Evolutionary conservation across 1,140 invertebrate genomes (phyloP), one percentile per base, ranked within the genome.

Genomic region (Halictus rubicundus): DNA sequence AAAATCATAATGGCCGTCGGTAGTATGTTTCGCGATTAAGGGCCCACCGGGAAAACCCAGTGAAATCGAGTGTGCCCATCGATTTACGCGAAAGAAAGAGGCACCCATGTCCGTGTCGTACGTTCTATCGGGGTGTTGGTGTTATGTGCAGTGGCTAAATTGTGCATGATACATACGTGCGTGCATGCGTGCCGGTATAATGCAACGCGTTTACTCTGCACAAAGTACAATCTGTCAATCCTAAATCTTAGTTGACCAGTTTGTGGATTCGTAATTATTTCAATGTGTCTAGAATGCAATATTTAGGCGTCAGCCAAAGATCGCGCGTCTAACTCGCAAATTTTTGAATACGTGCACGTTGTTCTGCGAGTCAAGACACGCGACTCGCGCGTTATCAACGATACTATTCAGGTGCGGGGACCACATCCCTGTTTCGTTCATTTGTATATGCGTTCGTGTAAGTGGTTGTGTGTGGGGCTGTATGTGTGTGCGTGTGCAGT

Each of bases 51-150:
- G 71, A 66, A 81, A 86, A 72, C 72, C 63, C 65, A 80, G 89
- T 88, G 88, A 89, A 86, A 89, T 82, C 82, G 66, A 79, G 83
- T 87, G 88, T 84, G 87, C 65, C 81, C 87, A 88, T 88, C 81
- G 88, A 87, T 88, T 88, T 83, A 84, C 79, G 82, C 65, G 78
- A 89, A 84, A 87, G 88, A 88, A 82, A 89, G 83, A 88, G 83
- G 79, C 83, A 85, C 83, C 70, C 78, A 81, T 81, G 80, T 85
- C 80, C 82, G 83, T 83, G 68, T 85, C 73, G 78, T 66, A 80
- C 61, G 79, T 87, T 78, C 59, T 71, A 71, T 82, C 66, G 81
- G 76, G 80, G 87, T 88, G 83, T 88, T 78, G 75, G 73, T 82
- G 83, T 83, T 73, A 52, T 82, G 72, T 69, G 78, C 72, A 71